Conservation (phyloP, 2,113 vertebrate genomes). For the Microtus pennsylvanicus region DNA sequence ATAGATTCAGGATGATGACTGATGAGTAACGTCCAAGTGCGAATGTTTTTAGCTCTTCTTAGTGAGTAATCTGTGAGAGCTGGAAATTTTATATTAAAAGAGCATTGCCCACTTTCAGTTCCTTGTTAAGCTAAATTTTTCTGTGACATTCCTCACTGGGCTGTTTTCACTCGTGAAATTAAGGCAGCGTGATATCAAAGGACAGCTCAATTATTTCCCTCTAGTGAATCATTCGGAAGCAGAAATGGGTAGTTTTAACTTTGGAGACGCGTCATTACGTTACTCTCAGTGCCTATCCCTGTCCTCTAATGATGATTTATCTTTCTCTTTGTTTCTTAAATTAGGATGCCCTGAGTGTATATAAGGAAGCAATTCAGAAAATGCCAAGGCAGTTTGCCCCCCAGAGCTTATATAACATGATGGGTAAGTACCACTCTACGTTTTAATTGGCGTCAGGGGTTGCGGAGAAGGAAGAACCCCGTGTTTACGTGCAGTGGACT, state of each 20-base stretch:
- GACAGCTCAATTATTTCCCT: conserved; percentile 36
- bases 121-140: conserved; percentile 49
- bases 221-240: conserved; percentile 50
- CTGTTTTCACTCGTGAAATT: conserved; percentile 50
- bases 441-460: conserved; percentile 43
- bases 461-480: background rate
- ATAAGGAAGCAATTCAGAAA: conserved; percentile 98
- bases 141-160: conserved; percentile 12
- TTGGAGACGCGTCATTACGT: conserved; percentile 51
- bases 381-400: conserved; percentile 99
- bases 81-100: conserved; percentile 39
- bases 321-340: conserved; percentile 56
- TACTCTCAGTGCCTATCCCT: conserved; percentile 49
- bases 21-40: conserved; percentile 8
- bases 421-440: conserved; percentile 91
- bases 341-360: conserved; percentile 96
- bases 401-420: conserved; percentile 99
- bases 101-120: conserved; percentile 67
- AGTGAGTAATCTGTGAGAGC: background rate
- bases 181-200: background rate
- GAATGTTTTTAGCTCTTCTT: background rate
- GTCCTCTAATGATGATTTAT: conserved; percentile 64
- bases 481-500: background rate
- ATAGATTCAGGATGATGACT: background rate
- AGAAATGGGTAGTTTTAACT: conserved; percentile 21